Evolutionary conservation across 2,113 vertebrate species (phyloP).

Genomic region (Cebus imitator): DNA sequence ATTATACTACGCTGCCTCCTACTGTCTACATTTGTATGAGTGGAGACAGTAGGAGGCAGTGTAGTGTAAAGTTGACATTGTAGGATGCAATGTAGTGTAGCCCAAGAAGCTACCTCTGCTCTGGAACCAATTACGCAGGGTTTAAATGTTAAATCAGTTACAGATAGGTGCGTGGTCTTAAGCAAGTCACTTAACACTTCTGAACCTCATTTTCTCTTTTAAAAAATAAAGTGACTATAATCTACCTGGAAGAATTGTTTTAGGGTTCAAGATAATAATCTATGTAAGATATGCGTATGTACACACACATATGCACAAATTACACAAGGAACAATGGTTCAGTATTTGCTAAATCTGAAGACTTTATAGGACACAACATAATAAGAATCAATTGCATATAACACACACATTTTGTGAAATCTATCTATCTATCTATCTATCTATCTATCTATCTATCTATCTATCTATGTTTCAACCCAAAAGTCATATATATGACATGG

Average conservation of each 20-base stretch:
- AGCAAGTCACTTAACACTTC: neutral
- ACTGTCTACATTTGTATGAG: no score
- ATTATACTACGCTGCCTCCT: no score
- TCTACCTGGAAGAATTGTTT: neutral
- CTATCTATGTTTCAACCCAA: neutral
- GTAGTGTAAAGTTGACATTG: no score
- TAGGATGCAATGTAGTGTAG: rapidly evolving
- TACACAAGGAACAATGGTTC: neutral
- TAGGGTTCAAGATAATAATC: neutral
- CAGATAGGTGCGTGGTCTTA: rapidly evolving
- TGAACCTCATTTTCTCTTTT: neutral
- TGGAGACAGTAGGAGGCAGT: neutral
- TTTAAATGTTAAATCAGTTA: neutral
- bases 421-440: no score
- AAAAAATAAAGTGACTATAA: neutral
- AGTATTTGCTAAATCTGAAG: neutral
- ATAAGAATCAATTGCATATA: neutral
- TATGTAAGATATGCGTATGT: neutral
- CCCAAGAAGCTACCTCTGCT: neutral
- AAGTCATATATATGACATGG: neutral
- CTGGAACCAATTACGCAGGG: rapidly evolving
- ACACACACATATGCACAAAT: neutral
- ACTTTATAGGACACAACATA: neutral
- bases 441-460: no score
- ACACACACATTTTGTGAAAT: neutral